These are phyloP conservation scores for Axis porcinus DNA, from an alignment of 2,113 vertebrate species.

Conservation along the genomic window DNA sequence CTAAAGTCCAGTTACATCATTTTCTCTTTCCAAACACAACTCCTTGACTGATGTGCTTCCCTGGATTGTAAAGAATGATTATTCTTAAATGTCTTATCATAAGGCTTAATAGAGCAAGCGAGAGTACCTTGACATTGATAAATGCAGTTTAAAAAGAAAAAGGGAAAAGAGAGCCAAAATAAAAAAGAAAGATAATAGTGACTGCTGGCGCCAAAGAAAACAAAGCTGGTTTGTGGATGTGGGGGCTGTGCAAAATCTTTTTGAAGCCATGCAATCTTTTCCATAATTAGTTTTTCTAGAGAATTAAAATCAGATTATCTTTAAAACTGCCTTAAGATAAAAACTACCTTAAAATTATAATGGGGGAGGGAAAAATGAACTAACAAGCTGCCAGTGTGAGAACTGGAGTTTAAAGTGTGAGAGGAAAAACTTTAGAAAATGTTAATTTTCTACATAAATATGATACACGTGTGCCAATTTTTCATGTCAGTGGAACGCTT, in stretches of 20 bases:
- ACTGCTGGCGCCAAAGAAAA: not conserved
- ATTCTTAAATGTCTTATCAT: not conserved
- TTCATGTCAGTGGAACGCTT: not conserved
- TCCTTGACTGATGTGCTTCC: not conserved
- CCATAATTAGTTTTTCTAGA: not conserved
- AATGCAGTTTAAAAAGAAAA: not conserved
- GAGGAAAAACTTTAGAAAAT: not conserved
- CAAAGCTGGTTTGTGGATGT: not conserved
- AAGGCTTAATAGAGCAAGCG: not conserved
- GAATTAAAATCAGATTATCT: not conserved
- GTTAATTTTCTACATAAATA: not conserved
- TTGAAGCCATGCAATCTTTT: not conserved
- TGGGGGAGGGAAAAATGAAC: not conserved
- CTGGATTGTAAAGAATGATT: not conserved
- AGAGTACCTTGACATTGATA: not conserved
- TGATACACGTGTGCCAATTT: not conserved
- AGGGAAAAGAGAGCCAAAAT: not conserved
- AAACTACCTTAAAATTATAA: not conserved
- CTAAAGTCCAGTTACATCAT: not conserved
- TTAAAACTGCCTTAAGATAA: not conserved
- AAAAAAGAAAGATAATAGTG: not conserved
- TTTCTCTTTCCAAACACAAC: not conserved
- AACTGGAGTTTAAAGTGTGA: not conserved
- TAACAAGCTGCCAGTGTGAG: not conserved
- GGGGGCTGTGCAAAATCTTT: not conserved